Conservation (phyloP, 2,113 vertebrate genomes). For the Poecile atricapillus region DNA sequence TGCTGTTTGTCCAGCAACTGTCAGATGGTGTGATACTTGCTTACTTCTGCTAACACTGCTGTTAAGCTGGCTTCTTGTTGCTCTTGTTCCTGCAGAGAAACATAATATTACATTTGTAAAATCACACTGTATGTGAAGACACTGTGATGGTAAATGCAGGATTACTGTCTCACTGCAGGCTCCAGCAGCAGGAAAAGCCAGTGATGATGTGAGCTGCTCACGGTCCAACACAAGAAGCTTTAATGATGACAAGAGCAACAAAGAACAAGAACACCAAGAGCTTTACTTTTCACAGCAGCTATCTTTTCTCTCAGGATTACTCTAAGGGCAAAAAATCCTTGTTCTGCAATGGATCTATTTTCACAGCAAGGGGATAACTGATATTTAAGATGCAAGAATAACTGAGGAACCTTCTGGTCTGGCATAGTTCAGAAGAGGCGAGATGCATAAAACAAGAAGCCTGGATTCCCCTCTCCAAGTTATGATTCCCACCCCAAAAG, state of each 20-base stretch:
- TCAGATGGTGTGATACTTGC: background rate
- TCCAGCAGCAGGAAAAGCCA: background rate
- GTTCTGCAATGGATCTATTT: background rate
- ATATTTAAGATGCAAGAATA: background rate
- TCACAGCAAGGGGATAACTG: background rate
- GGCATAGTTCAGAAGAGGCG: background rate
- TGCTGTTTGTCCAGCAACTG: background rate
- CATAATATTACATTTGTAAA: slow-evolving; percentile 10
- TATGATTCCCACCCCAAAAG: background rate
- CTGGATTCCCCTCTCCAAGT: background rate
- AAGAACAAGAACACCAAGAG: background rate
- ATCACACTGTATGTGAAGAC: background rate
- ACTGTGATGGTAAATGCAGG: background rate
- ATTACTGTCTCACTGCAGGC: slow-evolving; percentile 12
- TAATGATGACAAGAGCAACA: slow-evolving; percentile 3
- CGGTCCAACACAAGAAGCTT: background rate
- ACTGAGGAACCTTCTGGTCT: background rate
- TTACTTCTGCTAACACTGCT: background rate
- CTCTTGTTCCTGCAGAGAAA: slow-evolving; percentile 32
- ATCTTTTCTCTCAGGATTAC: background rate
- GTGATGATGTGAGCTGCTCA: background rate
- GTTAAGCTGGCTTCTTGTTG: background rate
- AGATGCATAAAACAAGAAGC: background rate
- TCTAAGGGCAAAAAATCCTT: background rate
- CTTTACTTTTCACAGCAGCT: slow-evolving; percentile 6